phyloP scores from a whole-genome alignment of 2,888 invertebrate species.

The Tromatobia lineatoria region DNA sequence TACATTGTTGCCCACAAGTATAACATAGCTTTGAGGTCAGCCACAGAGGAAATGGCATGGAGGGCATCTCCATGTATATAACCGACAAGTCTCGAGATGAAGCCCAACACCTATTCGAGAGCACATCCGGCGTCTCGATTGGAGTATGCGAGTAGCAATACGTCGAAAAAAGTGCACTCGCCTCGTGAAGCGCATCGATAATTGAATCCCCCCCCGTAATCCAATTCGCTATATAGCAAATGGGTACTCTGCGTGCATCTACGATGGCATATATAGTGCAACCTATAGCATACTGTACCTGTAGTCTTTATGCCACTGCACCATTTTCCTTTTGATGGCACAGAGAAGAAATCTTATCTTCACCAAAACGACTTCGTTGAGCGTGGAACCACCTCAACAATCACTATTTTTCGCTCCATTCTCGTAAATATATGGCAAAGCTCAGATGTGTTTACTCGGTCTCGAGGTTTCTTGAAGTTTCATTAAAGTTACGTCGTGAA shows the following conservation, averaged over 20 bases:
- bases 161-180: slow-evolving; percentile 37
- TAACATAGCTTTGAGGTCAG: slow-evolving; percentile 24
- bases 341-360: slow-evolving; percentile 67
- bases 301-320: slow-evolving; percentile 20
- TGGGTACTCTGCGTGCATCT: slow-evolving; percentile 38
- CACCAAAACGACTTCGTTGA: slow-evolving; percentile 57
- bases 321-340: slow-evolving; percentile 6
- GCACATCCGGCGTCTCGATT: slow-evolving; percentile 27
- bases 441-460: slow-evolving; percentile 3
- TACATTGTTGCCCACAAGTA: neutral
- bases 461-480: slow-evolving; percentile 68
- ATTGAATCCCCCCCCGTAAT: slow-evolving; percentile 64
- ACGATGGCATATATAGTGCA: neutral
- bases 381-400: slow-evolving; percentile 43
- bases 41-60: neutral
- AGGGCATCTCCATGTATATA: neutral
- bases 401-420: slow-evolving; percentile 25
- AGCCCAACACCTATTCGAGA: slow-evolving; percentile 34
- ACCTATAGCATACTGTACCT: neutral
- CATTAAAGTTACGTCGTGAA: slow-evolving; percentile 76
- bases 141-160: neutral
- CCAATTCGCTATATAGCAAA: slow-evolving; percentile 60
- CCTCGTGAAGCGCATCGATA: slow-evolving; percentile 56
- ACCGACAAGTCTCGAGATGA: slow-evolving; percentile 19
- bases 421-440: slow-evolving; percentile 8